These are phyloP conservation scores for Dunckerocampus dactyliophorus DNA, from an alignment of 2,113 vertebrate genomes.

Conservation along the genomic window DNA sequence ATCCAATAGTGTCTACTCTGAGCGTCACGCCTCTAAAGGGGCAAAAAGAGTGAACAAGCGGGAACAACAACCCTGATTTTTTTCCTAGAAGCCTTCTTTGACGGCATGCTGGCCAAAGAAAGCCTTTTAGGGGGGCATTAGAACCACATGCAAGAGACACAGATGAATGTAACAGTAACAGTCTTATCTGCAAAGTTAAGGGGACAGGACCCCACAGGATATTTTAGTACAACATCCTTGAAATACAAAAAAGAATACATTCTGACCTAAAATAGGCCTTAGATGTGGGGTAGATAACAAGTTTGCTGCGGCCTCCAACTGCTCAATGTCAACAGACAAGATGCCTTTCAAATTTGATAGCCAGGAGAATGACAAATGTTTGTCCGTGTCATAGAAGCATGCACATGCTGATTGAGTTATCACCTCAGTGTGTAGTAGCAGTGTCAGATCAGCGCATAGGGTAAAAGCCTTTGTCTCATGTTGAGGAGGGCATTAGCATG, in stretches of 20 bases:
- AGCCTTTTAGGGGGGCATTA: conserved; percentile 59
- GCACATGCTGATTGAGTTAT: conserved; percentile 44
- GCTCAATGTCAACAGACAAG: conserved; percentile 18
- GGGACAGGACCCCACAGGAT: conserved; percentile 9
- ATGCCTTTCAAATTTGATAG: conserved; percentile 12
- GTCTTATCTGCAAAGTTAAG: conserved; percentile 44
- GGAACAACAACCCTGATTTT: conserved; percentile 52
- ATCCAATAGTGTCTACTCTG: conserved; percentile 45
- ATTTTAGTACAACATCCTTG: neutral
- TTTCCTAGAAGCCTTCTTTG: conserved; percentile 51
- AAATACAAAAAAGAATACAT: neutral
- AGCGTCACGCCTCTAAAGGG: conserved; percentile 49
- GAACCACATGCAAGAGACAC: conserved; percentile 62
- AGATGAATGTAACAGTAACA: conserved; percentile 58
- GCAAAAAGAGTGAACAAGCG: conserved; percentile 56
- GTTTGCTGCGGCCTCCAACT: conserved; percentile 18
- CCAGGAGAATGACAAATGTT: conserved; percentile 6
- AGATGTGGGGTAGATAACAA: conserved; percentile 6
- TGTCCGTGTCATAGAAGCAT: neutral
- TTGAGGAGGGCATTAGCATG: conserved; percentile 66
- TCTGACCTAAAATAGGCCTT: neutral
- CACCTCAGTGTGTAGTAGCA: conserved; percentile 31
- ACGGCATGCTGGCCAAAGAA: conserved; percentile 42
- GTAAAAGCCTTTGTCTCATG: conserved; percentile 55
- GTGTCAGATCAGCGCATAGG: conserved; percentile 41